Base-by-base conservation (phyloP, 2,888 invertebrate species). In the Dermolepida albohirtum region DNA sequence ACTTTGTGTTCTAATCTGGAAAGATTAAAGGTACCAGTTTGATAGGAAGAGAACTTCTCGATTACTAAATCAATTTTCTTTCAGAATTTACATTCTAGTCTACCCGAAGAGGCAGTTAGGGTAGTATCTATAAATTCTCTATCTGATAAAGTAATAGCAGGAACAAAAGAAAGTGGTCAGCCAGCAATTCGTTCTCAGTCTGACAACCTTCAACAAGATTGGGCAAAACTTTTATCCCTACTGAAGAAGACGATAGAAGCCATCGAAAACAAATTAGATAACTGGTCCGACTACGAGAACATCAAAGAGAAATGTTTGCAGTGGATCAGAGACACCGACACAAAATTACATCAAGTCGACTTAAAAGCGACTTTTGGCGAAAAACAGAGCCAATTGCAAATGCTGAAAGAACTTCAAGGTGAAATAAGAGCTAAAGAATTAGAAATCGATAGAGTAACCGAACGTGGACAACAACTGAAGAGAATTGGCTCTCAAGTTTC, bases 251-350 rank as follows among this genome's bases (percentile, higher is more conserved):
- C 92, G 0, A 93, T 95, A 52, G 91, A 92, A 74, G 86, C 88
- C 0, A 85, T 97, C 64, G 94, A 96, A 81, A 89, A 87, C 52
- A 94, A 96, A 80, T 86, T 97, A 55, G 91, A 92, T 76, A 94
- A 95, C 78, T 97, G 97, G 97, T 89, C 91, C 64, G 96, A 96
- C 78, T 97, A 95, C 79, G 97, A 97, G 80, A 87, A 88, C 16
- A 85, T 94, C 77, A 93, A 94, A 80, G 96, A 96, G 76, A 89
- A 92, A 72, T 95, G 96, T 74, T 85, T 94, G 67, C 84, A 88
- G 39, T 97, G 97, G 97, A 90, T 97, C 64, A 89, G 95, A 70
- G 92, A 94, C 70, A 92, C 94, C 0, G 97, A 97, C 76, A 92
- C 90, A 16, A 92, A 92, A 80, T 86, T 97, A 22, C 96, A 96